Evolutionary conservation across 1,140 invertebrate species (phyloP), one percentile per base, ranked within the genome.

Genomic region (Drosophila carrolli): DNA sequence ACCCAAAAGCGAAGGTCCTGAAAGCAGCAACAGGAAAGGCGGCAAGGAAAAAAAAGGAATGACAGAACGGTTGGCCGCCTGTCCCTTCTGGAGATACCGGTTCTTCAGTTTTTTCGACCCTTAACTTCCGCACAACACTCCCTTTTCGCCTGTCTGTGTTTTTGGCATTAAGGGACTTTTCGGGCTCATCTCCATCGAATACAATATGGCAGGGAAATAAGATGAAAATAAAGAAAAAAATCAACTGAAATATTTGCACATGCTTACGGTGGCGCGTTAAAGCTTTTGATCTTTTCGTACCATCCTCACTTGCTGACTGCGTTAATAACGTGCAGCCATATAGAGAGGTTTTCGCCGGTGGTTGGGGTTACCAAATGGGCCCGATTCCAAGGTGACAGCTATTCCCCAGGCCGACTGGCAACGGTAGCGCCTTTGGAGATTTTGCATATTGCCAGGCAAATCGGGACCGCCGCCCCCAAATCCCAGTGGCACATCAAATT

Each of bases 201-300:
- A 78, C 54, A 78, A 86, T 67, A 75, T 58, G 32, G 46, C 46
- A 67, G 56, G 29, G 71, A 63, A 66, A 74, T 68, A 67, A 80
- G 54, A 59, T 53, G 32, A 63, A 53, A 66, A 76, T 47, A 60
- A 43, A 65, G 61, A 86, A 85, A 78, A 83, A 88, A 89, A 88
- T 88, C 79, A 88, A 89, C 51, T 74, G 81, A 88, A 86, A 88
- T 89, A 88, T 88, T 88, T 88, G 79, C 79, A 82, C 83, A 86
- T 80, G 75, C 78, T 83, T 73, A 76, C 75, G 66, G 66, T 65
- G 67, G 71, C 79, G 65, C 67, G 62, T 70, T 79, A 78, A 83
- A 72, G 84, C 83, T 79, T 88, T 88, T 88, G 83, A 88, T 88
- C 83, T 89, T 89, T 89, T 76, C 72, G 78, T 70, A 65, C 48